Evolutionary conservation across 2,888 invertebrate species (phyloP).

Genomic region (Mythimna impura): DNA sequence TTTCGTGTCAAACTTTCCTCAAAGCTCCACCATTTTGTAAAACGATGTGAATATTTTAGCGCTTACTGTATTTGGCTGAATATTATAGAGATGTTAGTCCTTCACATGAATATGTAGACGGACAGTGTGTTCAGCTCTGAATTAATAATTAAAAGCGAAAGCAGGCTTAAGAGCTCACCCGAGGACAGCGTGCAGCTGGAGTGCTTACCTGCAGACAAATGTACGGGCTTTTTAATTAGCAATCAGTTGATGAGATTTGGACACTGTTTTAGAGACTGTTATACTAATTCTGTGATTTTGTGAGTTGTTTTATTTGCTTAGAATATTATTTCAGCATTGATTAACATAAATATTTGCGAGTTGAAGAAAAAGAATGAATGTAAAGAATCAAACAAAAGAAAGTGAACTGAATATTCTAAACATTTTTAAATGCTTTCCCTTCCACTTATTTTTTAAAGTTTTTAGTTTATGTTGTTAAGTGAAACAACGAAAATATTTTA

Average conservation of each 20-base stretch:
- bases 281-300: constrained; percentile 11
- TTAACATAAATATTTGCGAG: too few species aligned
- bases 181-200: constrained; percentile 27
- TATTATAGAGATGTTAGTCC: constrained; percentile 59
- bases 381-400: background rate
- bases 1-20: constrained; percentile 47
- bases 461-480: background rate
- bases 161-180: constrained; percentile 77
- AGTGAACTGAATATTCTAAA: background rate
- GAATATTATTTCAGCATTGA: background rate
- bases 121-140: constrained; percentile 68
- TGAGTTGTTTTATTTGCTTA: background rate
- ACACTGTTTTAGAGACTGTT: constrained; percentile 7
- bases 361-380: background rate
- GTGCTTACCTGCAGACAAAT: constrained; percentile 36
- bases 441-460: background rate
- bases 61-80: constrained; percentile 47
- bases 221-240: constrained; percentile 44
- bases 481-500: background rate
- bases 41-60: constrained; percentile 49
- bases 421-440: too few species aligned
- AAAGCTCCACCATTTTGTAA: constrained; percentile 37
- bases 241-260: constrained; percentile 34
- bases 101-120: constrained; percentile 69
- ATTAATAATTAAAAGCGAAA: constrained; percentile 78